Percentiles rank a stretch among this genome's conserved stretches.
phyloP scores from a whole-genome alignment of 2,113 vertebrate genomes.

The Albula goreensis region DNA sequence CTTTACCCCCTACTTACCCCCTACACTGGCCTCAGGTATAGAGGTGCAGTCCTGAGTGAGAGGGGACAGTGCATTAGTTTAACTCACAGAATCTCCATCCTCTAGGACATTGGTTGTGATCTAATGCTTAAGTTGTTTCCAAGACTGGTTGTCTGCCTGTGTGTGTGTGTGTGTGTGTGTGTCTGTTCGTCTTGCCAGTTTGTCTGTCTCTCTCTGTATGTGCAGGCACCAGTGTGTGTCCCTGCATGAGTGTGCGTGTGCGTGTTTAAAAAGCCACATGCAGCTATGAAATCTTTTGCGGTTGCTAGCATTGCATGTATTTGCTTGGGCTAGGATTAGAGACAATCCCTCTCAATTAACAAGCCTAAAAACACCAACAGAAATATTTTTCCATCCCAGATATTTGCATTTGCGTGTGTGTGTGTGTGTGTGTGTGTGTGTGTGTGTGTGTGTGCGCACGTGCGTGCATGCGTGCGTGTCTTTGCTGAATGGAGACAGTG shows the following conservation, averaged over 20 bases:
- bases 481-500: background rate
- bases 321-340: background rate
- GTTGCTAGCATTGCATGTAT: slow-evolving; percentile 19
- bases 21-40: background rate
- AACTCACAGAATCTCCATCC: background rate
- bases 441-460: too few species aligned
- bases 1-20: background rate
- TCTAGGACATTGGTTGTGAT: background rate
- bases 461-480: too few species aligned
- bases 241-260: background rate
- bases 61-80: background rate
- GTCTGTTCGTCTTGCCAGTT: too few species aligned
- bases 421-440: too few species aligned
- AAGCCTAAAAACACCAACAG: background rate
- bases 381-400: background rate
- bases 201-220: background rate
- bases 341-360: background rate
- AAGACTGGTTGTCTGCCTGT: background rate
- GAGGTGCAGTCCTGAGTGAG: background rate
- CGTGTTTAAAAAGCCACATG: slow-evolving; percentile 20
- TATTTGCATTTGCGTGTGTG: background rate
- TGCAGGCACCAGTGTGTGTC: slow-evolving; percentile 5
- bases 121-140: background rate
- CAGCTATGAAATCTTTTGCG: slow-evolving; percentile 28
- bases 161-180: slow-evolving; percentile 2